Evolutionary conservation across 2,797 vertebrate genomes (phyloP).

Genomic region (Rhinella marina): DNA sequence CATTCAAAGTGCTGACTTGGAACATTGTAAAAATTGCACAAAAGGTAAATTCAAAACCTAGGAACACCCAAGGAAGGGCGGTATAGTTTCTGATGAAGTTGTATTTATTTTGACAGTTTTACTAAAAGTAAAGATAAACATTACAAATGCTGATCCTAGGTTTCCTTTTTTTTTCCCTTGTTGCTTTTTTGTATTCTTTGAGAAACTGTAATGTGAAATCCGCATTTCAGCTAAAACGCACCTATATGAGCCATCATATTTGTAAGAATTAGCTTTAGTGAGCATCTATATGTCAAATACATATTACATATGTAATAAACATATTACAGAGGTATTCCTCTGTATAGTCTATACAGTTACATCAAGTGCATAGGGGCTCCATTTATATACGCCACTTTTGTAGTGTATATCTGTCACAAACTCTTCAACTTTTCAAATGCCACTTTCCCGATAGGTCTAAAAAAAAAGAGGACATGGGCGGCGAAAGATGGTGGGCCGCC

Average conservation of each 20-base stretch:
- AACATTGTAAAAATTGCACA: conserved; percentile 26
- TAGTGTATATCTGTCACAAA: too few species aligned
- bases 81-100: conserved; percentile 15
- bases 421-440: too few species aligned
- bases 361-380: too few species aligned
- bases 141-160: conserved; percentile 28
- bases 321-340: too few species aligned
- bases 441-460: too few species aligned
- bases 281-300: too few species aligned
- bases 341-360: too few species aligned
- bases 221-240: not conserved
- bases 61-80: conserved; percentile 58
- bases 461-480: too few species aligned
- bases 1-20: conserved; percentile 47
- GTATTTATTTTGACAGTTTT: conserved; percentile 57
- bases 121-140: conserved; percentile 44
- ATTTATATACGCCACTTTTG: too few species aligned
- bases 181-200: not conserved
- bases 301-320: too few species aligned
- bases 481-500: too few species aligned
- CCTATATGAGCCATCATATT: not conserved
- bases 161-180: not conserved
- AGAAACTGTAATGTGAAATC: not conserved
- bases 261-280: too few species aligned
- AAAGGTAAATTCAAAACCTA: conserved; percentile 33